These are phyloP conservation scores for Drosophila sp. DNA, from an alignment of 1,140 invertebrate species.

Conservation along the genomic window DNA sequence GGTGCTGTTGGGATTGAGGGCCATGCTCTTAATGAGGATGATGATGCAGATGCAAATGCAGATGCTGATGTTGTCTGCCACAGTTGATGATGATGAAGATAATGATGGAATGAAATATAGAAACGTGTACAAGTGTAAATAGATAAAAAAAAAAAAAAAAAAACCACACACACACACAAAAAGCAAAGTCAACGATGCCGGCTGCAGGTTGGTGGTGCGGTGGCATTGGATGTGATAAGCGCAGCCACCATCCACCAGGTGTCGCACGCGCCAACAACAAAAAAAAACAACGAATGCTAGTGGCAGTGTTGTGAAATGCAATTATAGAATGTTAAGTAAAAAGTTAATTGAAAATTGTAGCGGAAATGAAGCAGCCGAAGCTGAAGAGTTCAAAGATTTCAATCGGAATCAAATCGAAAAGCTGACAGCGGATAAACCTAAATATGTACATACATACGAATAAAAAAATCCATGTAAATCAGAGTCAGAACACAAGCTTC, in stretches of 20 bases:
- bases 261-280: conserved; percentile 26
- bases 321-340: conserved; percentile 61
- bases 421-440: conserved; percentile 36
- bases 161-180: too few relatives aligned
- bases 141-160: conserved; percentile 63
- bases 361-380: conserved; percentile 32
- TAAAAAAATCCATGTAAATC: conserved; percentile 46
- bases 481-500: conserved; percentile 29
- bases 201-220: not conserved
- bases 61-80: conserved; percentile 17
- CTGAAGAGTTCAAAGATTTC: conserved; percentile 28
- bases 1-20: conserved; percentile 2
- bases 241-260: conserved; percentile 9
- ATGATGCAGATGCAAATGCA: conserved; percentile 5
- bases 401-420: conserved; percentile 58
- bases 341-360: conserved; percentile 48
- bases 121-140: conserved; percentile 82
- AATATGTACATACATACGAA: conserved; percentile 12
- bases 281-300: not conserved
- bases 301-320: conserved; percentile 74
- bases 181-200: conserved; percentile 6
- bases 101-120: conserved; percentile 69
- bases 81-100: conserved; percentile 32
- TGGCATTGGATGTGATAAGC: conserved; percentile 31
- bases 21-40: conserved; percentile 34